Evolutionary conservation across 2,113 vertebrate species (phyloP).

Genomic region (Geococcyx californianus): DNA sequence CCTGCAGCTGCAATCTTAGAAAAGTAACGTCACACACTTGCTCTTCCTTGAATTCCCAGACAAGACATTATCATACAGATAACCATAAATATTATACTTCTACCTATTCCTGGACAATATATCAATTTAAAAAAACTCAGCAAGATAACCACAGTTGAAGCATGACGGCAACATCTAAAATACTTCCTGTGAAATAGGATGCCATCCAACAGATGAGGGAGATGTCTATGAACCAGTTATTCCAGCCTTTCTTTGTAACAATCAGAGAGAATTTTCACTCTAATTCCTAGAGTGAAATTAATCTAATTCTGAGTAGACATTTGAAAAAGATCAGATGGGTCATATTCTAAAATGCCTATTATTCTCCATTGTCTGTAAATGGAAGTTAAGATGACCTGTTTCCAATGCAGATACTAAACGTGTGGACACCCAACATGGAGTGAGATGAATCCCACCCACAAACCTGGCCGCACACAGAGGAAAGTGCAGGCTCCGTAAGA

Average conservation of each 20-base stretch:
- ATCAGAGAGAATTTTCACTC: background rate
- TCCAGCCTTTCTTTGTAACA: background rate
- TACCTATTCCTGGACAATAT: background rate
- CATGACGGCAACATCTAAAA: background rate
- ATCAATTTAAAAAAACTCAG: background rate
- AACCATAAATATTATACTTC: background rate
- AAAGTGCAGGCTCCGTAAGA: background rate
- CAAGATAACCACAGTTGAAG: background rate
- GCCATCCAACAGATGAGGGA: background rate
- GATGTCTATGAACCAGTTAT: background rate
- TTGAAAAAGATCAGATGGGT: background rate
- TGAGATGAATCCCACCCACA: background rate
- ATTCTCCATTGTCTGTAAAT: background rate
- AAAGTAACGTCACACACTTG: slow-evolving; percentile 26
- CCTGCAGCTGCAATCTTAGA: background rate
- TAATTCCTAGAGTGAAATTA: background rate
- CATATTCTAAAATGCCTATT: background rate
- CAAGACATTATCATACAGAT: background rate
- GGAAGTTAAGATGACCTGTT: background rate
- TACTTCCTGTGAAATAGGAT: background rate
- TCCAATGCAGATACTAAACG: background rate
- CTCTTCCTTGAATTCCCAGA: slow-evolving; percentile 17
- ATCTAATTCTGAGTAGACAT: background rate
- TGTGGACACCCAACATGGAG: background rate
- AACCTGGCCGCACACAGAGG: background rate